Evolutionary conservation across 2,113 vertebrate species (phyloP).

Genomic region (Larimichthys polyactis): DNA sequence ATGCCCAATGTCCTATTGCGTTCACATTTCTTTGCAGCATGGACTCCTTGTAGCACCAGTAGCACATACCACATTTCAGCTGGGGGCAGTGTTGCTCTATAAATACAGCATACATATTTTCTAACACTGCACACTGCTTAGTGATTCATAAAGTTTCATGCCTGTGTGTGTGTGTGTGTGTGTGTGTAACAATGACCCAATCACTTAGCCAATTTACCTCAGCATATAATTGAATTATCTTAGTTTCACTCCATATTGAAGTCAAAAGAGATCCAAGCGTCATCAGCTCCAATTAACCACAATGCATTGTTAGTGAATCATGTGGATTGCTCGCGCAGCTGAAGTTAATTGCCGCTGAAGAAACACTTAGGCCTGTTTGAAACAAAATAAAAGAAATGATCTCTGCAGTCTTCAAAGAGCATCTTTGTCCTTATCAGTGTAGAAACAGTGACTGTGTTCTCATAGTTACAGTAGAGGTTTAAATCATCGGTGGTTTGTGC

Average conservation of each 20-base stretch:
- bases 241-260: conserved; percentile 44
- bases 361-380: conserved; percentile 14
- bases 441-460: not conserved
- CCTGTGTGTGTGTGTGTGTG: conserved; percentile 15
- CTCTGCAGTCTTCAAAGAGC: not conserved
- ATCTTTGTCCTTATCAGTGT: not conserved
- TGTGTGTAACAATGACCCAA: conserved; percentile 31
- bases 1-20: not conserved
- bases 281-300: conserved; percentile 40
- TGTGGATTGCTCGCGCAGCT: conserved; percentile 8
- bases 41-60: conserved; percentile 2
- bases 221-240: conserved; percentile 55
- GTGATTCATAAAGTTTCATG: conserved; percentile 13
- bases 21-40: not conserved
- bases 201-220: conserved; percentile 51
- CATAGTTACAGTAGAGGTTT: not conserved
- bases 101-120: conserved; percentile 27
- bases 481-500: conserved; percentile 6
- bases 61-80: conserved; percentile 54
- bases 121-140: not conserved
- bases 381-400: conserved; percentile 2
- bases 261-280: conserved; percentile 26
- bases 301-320: conserved; percentile 37
- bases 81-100: conserved; percentile 78
- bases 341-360: conserved; percentile 19